Percentiles rank a stretch among this genome's conserved stretches.
Conservation (phyloP, 2,888 invertebrate species). For the Drosophila tripunctata region DNA sequence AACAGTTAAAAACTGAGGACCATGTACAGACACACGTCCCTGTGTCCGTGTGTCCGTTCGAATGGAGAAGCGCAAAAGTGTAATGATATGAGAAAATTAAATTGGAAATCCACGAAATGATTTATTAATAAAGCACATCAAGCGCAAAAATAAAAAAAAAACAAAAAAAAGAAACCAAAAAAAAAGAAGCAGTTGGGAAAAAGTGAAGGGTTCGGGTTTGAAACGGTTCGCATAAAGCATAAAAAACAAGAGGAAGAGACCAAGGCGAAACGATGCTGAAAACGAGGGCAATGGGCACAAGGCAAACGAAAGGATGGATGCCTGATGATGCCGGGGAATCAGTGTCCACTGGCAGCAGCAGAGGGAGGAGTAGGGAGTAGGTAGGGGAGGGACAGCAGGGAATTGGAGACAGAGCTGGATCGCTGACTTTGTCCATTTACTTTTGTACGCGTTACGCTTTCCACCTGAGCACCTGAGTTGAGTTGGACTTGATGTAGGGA, state of each 20-base stretch:
- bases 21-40: slow-evolving; percentile 1
- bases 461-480: slow-evolving; percentile 55
- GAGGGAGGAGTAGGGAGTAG: background rate
- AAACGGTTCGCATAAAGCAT: slow-evolving; percentile 44
- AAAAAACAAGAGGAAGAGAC: slow-evolving; percentile 4
- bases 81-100: slow-evolving; percentile 82
- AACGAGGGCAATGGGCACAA: slow-evolving; percentile 52
- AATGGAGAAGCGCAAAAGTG: slow-evolving; percentile 47
- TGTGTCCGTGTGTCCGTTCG: slow-evolving; percentile 19
- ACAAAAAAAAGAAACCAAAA: slow-evolving; percentile 7
- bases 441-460: slow-evolving; percentile 80
- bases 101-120: slow-evolving; percentile 82
- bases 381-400: background rate
- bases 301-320: slow-evolving; percentile 39
- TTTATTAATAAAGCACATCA: slow-evolving; percentile 81
- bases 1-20: slow-evolving; percentile 2
- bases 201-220: slow-evolving; percentile 77
- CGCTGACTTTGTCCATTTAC: slow-evolving; percentile 61
- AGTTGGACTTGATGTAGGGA: slow-evolving; percentile 37
- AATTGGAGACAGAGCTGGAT: background rate
- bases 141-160: slow-evolving; percentile 50
- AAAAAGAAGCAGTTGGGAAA: slow-evolving; percentile 31
- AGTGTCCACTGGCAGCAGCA: slow-evolving; percentile 23
- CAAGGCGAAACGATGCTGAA: slow-evolving; percentile 46
- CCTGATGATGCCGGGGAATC: slow-evolving; percentile 27